Evolutionary conservation across 2,797 vertebrate genomes (phyloP).

Genomic region (Platalea minor): DNA sequence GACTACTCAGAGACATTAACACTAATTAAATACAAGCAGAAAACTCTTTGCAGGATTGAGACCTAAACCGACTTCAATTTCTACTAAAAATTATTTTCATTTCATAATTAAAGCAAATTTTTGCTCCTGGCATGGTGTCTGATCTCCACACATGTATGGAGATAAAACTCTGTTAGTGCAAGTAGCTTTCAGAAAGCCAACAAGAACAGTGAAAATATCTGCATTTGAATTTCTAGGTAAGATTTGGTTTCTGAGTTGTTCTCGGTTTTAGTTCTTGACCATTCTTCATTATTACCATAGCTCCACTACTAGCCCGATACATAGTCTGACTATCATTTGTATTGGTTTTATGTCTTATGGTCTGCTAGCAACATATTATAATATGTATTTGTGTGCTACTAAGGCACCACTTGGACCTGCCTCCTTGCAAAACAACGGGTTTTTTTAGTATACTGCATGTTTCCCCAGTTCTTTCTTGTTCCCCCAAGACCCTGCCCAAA

Average conservation of each 20-base stretch:
- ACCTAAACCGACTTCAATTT: not conserved
- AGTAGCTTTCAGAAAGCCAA: not conserved
- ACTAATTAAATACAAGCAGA: conserved; percentile 45
- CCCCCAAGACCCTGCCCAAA: not conserved
- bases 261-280: not conserved
- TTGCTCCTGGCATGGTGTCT: not conserved
- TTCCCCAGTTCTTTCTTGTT: not conserved
- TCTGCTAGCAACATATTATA: not conserved
- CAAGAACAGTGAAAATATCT: not conserved
- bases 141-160: not conserved
- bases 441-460: not conserved
- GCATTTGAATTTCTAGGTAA: not conserved
- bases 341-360: not conserved
- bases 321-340: not conserved
- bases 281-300: not conserved
- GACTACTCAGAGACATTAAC: conserved; percentile 46
- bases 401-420: not conserved
- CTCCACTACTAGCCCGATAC: not conserved
- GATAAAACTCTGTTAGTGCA: not conserved
- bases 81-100: conserved; percentile 42
- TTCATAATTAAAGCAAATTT: conserved; percentile 35
- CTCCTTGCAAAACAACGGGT: not conserved
- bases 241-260: not conserved
- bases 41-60: conserved; percentile 38
- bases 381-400: not conserved